Evolutionary conservation across 2,888 invertebrate genomes (phyloP), one percentile per base, ranked within the genome.

Genomic region (Dromius quadrimaculatus): DNA sequence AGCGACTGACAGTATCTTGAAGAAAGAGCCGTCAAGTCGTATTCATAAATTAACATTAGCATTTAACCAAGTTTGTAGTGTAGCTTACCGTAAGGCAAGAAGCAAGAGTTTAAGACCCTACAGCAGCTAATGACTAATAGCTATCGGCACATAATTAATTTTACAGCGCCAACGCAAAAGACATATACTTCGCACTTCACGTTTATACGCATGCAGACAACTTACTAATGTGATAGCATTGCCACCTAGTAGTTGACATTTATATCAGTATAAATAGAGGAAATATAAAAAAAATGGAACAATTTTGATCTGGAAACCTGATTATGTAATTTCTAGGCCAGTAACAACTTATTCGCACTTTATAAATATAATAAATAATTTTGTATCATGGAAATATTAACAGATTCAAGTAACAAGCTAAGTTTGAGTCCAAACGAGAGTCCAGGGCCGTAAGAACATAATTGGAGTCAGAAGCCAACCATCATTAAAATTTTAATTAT

Each of bases 271-370:
- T 20, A 15, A 15, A 45, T 23, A 28, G 23, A 63, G 41, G 63
- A 28, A 43, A 41, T 28, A 45, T 62, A 43, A 63, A 62, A 45
- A 63, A 17, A 45, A 45, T 45, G 15, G 28, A 63, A 59, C 34
- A 50, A 64, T 59, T 72, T 63, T 72, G 73, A 72, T 72, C 74
- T 74, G 72, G 71, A 74, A 74, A 74, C 74, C 74, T 73, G 71
- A 74, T 74, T 74, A 74, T 69, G 74, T 74, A 74, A 74, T 74
- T 73, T 74, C 70, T 74, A 74, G 74, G 74, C 74, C 74, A 74
- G 72, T 71, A 72, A 73, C 72, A 69, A 63, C 32, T 65, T 45
- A 13, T 22, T 36, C 19, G 22, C 28, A 28, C 28, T 36, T n/a
- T n/a, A n/a, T n/a, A n/a, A n/a, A n/a, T n/a, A n/a, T n/a, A n/a